Evolutionary conservation across 2,113 vertebrate species (phyloP), one percentile per base, ranked within the genome.

Genomic region (Rhinopomastus cyanomelas): DNA sequence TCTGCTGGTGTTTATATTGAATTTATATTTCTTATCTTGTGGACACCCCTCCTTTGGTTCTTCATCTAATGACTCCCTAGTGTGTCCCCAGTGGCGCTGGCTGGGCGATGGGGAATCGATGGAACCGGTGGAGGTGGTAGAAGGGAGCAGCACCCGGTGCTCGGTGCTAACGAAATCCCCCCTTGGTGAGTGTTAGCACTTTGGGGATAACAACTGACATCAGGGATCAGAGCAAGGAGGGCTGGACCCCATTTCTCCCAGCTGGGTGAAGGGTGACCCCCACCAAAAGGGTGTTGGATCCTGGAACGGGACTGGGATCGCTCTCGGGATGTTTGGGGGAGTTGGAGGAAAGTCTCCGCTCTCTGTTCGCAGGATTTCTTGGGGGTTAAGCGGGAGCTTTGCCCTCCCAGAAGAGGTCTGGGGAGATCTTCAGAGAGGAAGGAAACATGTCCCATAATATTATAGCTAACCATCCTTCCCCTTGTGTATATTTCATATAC

Each of bases 91-190:
- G 92, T 94, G 81, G 81, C 69, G 3, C 61, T 49, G 22, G 19
- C 90, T 84, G 93, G 65, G 95, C 95, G 74, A n/a, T 34, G 57
- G 88, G 92, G 89, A 88, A 71, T 36, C 36, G 57, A 62, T 66
- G 88, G 53, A 74, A 53, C 39, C 23, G 66, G 80, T 66, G 92
- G 79, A 83, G 76, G 95, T 69, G 92, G 84, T 53, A 59, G 83
- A 48, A 82, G 1, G 36, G 27, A 71, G 57, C 61, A 44, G 71
- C 68, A 5, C 48, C 37, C 25, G 1, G 67, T 30, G 15, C 76
- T 25, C 72, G 0, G 0, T 0, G 1, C 42, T 5, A 34, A 36
- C 8, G 0, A 37, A 68, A 44, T 14, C 66, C 56, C 30, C 18
- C 30, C 64, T 36, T 7, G 1, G 30, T 53, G 19, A 56, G 26